These are phyloP conservation scores for Bothrops jararaca DNA, from an alignment of 2,113 vertebrate genomes.

Conservation along the genomic window DNA sequence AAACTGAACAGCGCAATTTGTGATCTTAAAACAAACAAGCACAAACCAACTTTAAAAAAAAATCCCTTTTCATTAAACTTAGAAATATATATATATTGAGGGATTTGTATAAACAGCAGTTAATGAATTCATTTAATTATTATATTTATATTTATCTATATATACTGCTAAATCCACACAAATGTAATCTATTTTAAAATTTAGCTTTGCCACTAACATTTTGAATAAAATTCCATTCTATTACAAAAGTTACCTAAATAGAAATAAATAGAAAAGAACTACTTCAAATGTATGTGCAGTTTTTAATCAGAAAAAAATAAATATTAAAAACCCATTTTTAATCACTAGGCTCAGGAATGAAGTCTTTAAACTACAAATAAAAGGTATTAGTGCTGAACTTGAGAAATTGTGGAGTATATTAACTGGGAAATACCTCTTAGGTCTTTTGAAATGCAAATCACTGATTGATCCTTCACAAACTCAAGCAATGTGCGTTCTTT, in stretches of 20 bases:
- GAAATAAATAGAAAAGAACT: neutral
- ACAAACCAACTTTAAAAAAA: neutral
- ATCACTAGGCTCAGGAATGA: neutral
- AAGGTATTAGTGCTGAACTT: constrained; percentile 3
- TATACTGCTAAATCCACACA: neutral
- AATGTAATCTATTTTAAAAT: neutral
- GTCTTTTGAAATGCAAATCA: constrained; percentile 38
- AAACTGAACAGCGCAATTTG: neutral
- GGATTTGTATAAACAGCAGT: neutral
- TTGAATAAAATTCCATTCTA: neutral
- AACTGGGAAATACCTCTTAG: constrained; percentile 23
- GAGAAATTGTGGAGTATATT: constrained; percentile 26
- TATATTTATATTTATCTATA: neutral
- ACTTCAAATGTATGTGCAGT: neutral
- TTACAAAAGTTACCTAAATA: neutral
- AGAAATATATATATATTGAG: neutral
- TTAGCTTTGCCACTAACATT: neutral
- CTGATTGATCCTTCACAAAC: constrained; percentile 22
- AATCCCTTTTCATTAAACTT: neutral
- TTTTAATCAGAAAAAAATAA: neutral
- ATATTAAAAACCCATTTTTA: neutral
- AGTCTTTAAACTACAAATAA: neutral
- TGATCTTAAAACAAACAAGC: neutral
- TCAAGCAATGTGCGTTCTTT: constrained; percentile 5
- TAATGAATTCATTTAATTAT: neutral